phyloP scores from a whole-genome alignment of 2,113 vertebrate species.

The Salvator merianae region DNA sequence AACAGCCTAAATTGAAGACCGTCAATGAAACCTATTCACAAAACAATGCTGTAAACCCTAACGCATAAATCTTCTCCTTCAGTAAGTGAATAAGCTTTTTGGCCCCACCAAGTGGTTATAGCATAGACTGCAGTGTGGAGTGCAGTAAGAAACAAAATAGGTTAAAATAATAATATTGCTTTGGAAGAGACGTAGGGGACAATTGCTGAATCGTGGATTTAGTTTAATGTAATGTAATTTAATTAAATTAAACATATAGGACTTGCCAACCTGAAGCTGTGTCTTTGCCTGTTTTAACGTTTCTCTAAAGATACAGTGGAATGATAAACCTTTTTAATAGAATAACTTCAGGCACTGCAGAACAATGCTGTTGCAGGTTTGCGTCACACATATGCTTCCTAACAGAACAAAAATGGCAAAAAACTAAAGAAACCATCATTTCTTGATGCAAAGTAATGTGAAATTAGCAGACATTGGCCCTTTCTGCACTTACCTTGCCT shows the following conservation, averaged over 20 bases:
- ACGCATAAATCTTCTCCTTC: background rate
- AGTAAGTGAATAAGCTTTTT: conserved; percentile 47
- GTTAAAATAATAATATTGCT: rapidly evolving
- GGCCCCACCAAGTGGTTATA: conserved; percentile 69
- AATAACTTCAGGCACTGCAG: background rate
- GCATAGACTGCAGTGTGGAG: conserved; percentile 55
- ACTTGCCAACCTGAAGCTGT: background rate
- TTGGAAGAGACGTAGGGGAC: background rate
- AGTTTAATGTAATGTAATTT: background rate
- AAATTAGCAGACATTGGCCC: background rate
- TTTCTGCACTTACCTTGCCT: too few relatives aligned
- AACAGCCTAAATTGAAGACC: background rate
- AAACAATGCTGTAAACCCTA: background rate
- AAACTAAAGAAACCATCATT: background rate
- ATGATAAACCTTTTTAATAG: background rate
- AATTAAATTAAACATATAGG: background rate
- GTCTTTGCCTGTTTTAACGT: background rate
- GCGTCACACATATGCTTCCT: background rate
- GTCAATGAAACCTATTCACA: background rate
- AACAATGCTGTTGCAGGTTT: background rate
- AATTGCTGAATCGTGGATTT: rapidly evolving
- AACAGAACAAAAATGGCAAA: background rate
- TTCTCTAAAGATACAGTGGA: background rate
- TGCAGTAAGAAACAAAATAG: conserved; percentile 17
- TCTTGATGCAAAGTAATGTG: background rate